A percentile compares a stretch with the other conserved stretches of the same genome.
These are phyloP conservation scores for Chaitophorus viminalis DNA, from an alignment of 2,888 invertebrate species.

Conservation along the genomic window DNA sequence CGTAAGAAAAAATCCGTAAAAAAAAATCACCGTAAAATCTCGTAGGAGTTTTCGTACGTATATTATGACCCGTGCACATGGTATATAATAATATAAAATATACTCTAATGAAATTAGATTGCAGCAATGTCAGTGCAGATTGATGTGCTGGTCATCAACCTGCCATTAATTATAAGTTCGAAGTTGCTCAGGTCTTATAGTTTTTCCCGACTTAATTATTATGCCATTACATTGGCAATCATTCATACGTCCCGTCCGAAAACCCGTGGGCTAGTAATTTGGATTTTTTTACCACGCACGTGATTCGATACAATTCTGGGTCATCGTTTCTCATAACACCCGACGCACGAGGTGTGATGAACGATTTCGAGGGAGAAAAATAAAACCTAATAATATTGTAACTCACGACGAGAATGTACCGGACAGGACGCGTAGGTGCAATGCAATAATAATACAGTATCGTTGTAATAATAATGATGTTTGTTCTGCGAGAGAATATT, in stretches of 20 bases:
- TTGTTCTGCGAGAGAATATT: background rate
- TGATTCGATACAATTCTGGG: too few species aligned
- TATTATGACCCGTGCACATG: too few species aligned
- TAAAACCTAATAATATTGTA: background rate
- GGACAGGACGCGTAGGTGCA: background rate
- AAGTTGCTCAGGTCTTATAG: background rate
- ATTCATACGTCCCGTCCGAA: constrained; percentile 6
- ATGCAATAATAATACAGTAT: background rate
- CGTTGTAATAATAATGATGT: too few species aligned
- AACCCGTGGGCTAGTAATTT: constrained; percentile 8
- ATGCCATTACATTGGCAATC: constrained; percentile 9
- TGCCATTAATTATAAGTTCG: constrained; percentile 1
- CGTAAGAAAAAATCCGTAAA: background rate
- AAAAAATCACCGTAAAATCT: constrained; percentile 11
- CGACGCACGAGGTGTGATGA: background rate
- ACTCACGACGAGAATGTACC: background rate
- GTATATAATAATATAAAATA: too few species aligned
- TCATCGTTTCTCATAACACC: background rate
- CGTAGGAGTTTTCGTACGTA: background rate
- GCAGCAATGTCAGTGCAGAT: constrained; percentile 9
- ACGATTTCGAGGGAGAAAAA: background rate
- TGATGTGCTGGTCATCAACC: constrained; percentile 27
- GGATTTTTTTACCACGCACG: background rate
- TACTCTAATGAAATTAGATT: constrained; percentile 12
- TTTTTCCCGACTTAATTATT: constrained; percentile 36